Percentiles rank a stretch among this genome's conserved stretches.
phyloP scores from a whole-genome alignment of 2,888 invertebrate genomes.

The Dryomyza anilis region DNA sequence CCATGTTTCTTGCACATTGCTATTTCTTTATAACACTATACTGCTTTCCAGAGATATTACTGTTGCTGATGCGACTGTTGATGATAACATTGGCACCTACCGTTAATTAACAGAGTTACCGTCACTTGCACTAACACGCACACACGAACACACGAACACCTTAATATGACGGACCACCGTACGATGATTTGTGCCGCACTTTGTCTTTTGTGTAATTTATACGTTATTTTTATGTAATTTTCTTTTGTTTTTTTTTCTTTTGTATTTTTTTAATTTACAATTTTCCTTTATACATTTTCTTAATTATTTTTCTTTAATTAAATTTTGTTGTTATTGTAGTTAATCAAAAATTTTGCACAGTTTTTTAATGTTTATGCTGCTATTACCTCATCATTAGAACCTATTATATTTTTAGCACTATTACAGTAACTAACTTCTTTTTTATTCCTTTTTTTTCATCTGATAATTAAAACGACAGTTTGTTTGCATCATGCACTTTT shows the following conservation, averaged over 20 bases:
- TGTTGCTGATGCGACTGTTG: neutral
- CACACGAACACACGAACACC: no score
- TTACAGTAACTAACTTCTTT: no score
- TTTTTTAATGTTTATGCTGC: no score
- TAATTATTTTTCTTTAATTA: neutral
- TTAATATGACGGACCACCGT: no score
- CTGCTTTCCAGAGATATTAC: no score
- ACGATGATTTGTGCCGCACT: no score
- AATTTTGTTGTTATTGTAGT: neutral
- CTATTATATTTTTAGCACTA: no score
- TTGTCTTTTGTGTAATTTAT: neutral
- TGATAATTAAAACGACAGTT: no score
- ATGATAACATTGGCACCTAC: slow-evolving; percentile 13
- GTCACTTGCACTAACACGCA: neutral
- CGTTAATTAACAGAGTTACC: slow-evolving; percentile 6
- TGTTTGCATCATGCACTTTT: no score
- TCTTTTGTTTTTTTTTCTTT: neutral
- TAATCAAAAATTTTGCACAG: neutral
- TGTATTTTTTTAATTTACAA: neutral
- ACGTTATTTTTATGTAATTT: neutral
- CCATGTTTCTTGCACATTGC: neutral
- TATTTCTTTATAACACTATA: no score
- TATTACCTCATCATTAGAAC: no score
- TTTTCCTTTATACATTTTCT: neutral
- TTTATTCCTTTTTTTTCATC: no score